These are phyloP conservation scores for Hylaea fasciaria DNA, from an alignment of 2,888 invertebrate genomes.

Conservation along the genomic window DNA sequence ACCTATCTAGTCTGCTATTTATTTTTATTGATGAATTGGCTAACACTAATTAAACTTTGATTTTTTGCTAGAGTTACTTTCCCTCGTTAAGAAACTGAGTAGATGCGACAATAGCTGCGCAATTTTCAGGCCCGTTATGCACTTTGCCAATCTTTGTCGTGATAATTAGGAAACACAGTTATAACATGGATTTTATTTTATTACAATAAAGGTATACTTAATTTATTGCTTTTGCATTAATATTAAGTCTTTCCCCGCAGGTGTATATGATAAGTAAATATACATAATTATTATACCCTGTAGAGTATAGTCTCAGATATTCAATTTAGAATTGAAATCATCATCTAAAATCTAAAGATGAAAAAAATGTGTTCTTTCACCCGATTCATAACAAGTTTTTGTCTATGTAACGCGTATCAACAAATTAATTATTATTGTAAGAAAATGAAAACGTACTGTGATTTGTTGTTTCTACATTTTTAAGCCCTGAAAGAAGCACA, in stretches of 20 bases:
- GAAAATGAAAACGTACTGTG: slow-evolving; percentile 4
- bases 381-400: neutral
- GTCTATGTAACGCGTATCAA: slow-evolving; percentile 3
- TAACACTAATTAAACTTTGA: slow-evolving; percentile 20
- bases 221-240: neutral
- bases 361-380: too few relatives aligned
- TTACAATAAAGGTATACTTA: neutral
- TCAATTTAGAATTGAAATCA: too few relatives aligned
- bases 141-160: slow-evolving; percentile 24
- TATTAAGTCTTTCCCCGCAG: too few relatives aligned
- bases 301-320: too few relatives aligned
- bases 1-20: neutral
- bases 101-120: slow-evolving; percentile 23
- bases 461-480: slow-evolving; percentile 21
- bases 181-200: neutral
- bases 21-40: slow-evolving; percentile 10
- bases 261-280: too few relatives aligned
- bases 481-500: slow-evolving; percentile 20
- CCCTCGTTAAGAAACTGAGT: slow-evolving; percentile 29
- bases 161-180: slow-evolving; percentile 14
- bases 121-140: slow-evolving; percentile 30
- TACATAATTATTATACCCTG: neutral
- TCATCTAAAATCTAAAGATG: too few relatives aligned
- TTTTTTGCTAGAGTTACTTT: slow-evolving; percentile 21
- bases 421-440: neutral